These are phyloP conservation scores for Arrhopalites spinosus DNA, from an alignment of 2,888 invertebrate species.

Conservation along the genomic window DNA sequence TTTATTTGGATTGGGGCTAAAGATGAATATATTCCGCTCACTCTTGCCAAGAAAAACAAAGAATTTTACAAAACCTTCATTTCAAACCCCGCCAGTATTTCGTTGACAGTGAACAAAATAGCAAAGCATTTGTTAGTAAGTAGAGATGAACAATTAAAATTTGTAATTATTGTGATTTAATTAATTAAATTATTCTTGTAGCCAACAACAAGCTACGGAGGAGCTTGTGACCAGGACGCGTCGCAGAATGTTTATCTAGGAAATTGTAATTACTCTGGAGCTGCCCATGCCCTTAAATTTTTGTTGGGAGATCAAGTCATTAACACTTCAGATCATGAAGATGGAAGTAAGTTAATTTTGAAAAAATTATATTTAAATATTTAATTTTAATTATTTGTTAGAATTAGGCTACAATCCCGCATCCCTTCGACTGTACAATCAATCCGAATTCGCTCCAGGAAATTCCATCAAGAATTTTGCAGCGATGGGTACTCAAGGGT, in stretches of 20 bases:
- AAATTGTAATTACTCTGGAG: conserved; percentile 49
- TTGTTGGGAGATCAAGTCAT: conserved; percentile 35
- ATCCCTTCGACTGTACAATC: conserved; percentile 46
- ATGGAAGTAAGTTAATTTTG: too few relatives aligned
- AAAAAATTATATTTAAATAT: too few relatives aligned
- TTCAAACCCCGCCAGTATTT: conserved; percentile 27
- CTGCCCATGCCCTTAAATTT: conserved; percentile 41
- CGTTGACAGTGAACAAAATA: conserved; percentile 31
- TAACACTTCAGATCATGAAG: background rate
- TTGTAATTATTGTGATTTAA: background rate
- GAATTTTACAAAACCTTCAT: conserved; percentile 47
- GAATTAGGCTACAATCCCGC: conserved; percentile 9
- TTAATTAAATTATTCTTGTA: conserved; percentile 12
- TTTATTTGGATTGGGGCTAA: conserved; percentile 50
- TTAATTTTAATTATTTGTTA: too few relatives aligned
- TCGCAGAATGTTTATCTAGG: conserved; percentile 46
- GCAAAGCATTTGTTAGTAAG: conserved; percentile 51
- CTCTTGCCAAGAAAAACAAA: conserved; percentile 43
- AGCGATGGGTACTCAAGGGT: conserved; percentile 50
- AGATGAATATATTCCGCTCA: conserved; percentile 48
- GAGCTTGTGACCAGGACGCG: conserved; percentile 45
- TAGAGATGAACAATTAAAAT: background rate
- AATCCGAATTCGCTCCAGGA: conserved; percentile 47
- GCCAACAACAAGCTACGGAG: conserved; percentile 50
- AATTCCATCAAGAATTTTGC: conserved; percentile 42